These are phyloP conservation scores for Ormyrus rosae DNA, from an alignment of 2,888 invertebrate genomes.

Conservation along the genomic window DNA sequence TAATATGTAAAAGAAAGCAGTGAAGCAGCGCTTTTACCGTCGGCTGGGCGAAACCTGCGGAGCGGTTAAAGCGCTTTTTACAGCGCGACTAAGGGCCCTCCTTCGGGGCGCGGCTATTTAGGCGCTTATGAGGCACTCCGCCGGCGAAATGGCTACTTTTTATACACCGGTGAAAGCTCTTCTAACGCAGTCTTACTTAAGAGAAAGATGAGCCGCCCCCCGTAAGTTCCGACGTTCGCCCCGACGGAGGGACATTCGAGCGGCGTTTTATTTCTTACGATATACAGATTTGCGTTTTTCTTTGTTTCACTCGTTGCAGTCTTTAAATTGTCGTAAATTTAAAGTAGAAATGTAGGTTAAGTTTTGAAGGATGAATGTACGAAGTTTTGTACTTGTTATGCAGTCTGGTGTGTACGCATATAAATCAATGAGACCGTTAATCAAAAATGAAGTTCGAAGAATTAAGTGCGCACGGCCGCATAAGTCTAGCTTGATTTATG, in stretches of 20 bases:
- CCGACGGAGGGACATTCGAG: slow-evolving; percentile 15
- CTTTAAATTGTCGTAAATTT: too few species aligned
- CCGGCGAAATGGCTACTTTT: slow-evolving; percentile 58
- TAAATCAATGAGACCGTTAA: too few species aligned
- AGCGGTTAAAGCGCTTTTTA: slow-evolving; percentile 37
- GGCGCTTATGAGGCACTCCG: slow-evolving; percentile 60
- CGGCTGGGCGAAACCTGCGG: background rate
- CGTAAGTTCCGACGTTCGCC: background rate
- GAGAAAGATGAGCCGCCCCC: slow-evolving; percentile 9
- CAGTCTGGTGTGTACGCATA: too few species aligned
- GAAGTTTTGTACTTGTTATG: too few species aligned
- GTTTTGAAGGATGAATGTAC: too few species aligned
- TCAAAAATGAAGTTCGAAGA: too few species aligned
- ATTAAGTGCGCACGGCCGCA: too few species aligned
- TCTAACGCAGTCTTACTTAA: slow-evolving; percentile 20
- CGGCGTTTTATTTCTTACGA: too few species aligned
- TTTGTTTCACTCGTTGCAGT: too few species aligned
- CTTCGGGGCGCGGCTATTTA: slow-evolving; percentile 46
- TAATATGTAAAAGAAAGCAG: slow-evolving; percentile 22
- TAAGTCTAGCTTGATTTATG: too few species aligned
- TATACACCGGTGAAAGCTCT: slow-evolving; percentile 55
- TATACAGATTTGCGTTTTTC: too few species aligned
- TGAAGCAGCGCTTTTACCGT: background rate
- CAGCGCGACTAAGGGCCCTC: slow-evolving; percentile 18
- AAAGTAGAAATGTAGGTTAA: too few species aligned